Base-by-base conservation (phyloP, 2,888 invertebrate genomes). In the Cephonodes hylas region DNA sequence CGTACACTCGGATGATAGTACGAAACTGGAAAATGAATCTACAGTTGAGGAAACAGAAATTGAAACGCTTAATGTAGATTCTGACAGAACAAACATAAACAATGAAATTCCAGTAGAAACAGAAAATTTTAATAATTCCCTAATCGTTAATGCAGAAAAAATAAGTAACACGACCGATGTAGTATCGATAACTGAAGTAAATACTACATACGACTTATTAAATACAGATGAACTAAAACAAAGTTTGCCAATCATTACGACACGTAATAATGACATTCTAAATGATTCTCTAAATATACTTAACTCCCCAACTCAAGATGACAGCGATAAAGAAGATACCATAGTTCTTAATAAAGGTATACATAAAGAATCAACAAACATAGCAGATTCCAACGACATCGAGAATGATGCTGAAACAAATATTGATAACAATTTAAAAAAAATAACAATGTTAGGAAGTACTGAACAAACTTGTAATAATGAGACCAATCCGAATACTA, bases 1-100 rank as follows among this genome's bases (percentile, higher is more conserved):
- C 27, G 27, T 18, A 57, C 60, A 59, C 56, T 53, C 23, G 22
- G 44, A 62, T 58, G 56, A 58, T 22, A 20, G 18, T 31, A 4
- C 38, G n/a, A 64, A 61, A 22, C 15, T 62, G 48, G 62, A 58
- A 5, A 10, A 15, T 31, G 18, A 27, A 25, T 7, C 22, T 6
- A 25, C 2, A 42, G 34, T 15, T 45, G 20, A 20, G 13, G 31
- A 31, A 20, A 0, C 31, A 53, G 27, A 53, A 31, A 53, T 10
- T 18, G 53, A 0, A 18, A 53, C 8, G 3, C 15, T 2, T 8
- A 27, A 53, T 27, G 3, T 27, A 27, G 18, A 8, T 8, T 10
- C 18, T 31, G 53, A 10, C 27, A 31, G 2, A 18, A 31, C 3
- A 31, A 53, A 53, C 18, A 15, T 18, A 18, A 31, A 4, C 3